These are phyloP conservation scores for Rhopalosiphum nymphaeae DNA, from an alignment of 2,888 invertebrate genomes.

Conservation along the genomic window DNA sequence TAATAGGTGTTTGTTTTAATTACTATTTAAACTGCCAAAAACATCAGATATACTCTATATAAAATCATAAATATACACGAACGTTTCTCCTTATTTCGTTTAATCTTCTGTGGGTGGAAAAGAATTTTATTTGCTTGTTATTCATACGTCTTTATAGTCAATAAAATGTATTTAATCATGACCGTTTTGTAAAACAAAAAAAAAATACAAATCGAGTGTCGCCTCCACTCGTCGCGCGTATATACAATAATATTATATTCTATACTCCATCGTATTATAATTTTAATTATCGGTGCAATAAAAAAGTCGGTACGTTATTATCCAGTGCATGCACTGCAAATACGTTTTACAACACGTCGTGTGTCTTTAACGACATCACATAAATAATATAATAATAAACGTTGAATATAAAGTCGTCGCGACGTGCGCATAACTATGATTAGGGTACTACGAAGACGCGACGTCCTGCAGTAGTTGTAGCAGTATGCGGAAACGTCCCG, in stretches of 20 bases:
- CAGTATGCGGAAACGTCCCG: too few relatives aligned
- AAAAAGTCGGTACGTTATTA: background rate
- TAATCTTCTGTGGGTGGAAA: background rate
- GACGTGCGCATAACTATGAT: background rate
- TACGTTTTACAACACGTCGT: background rate
- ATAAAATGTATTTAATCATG: background rate
- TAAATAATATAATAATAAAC: background rate
- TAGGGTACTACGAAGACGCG: background rate
- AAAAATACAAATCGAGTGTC: background rate
- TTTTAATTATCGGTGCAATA: background rate
- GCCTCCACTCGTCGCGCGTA: background rate
- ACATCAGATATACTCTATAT: background rate
- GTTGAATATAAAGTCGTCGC: background rate
- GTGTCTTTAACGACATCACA: constrained; percentile 1
- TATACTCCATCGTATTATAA: background rate
- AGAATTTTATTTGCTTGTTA: background rate
- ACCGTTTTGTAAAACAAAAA: background rate
- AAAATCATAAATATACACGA: background rate
- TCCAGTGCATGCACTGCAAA: background rate
- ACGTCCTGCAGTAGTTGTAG: background rate
- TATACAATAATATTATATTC: background rate
- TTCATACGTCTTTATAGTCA: background rate
- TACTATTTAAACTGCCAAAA: background rate
- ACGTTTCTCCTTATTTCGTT: background rate
- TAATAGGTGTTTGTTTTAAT: background rate